Evolutionary conservation across 2,113 vertebrate genomes (phyloP), one percentile per base, ranked within the genome.

Genomic region (Caracal caracal): DNA sequence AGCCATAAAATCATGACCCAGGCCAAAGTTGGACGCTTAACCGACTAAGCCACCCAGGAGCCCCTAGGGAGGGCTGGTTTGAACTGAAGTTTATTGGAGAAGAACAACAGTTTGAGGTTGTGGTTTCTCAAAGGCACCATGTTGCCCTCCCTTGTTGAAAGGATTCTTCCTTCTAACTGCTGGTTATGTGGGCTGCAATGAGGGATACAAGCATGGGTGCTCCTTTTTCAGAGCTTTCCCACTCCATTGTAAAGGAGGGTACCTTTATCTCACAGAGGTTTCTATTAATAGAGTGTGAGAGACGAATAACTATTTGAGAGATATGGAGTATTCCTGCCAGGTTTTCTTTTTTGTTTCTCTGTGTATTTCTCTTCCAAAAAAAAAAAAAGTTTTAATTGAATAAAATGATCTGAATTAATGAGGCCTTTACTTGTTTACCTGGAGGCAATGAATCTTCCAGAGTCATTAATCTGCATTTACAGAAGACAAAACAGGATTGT

Each of bases 341-440:
- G 12, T 35, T 93, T 70, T 89, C 40, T 47, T 88, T 88, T 43
- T 30, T 83, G 1, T 35, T 65, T 59, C 78, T 51, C 5, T 8
- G 19, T 82, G 30, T 75, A 26, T 59, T 81, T 66, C 11, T 88
- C 40, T 63, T 79, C 22, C 40, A 43, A 59, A 49, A 13, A 49
- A 49, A 49, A 68, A 56, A 66, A 51, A 43, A 51, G 3, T 65
- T 93, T 96, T 91, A 85, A 93, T 71, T 71, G 22, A 79, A 71
- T 71, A 87, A 93, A 95, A 65, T 79, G n/a, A 93, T 30, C 10
- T 37, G 59, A 95, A 33, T 78, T 53, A 93, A 79, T 49, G 86
- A 79, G 22, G 40, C n/a, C 15, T 81, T 80, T 79, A 47, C 30
- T 88, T 56, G 20, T 85, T 90, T 86, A 49, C 81, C 85, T 86